Evolutionary conservation across 2,797 vertebrate genomes (phyloP), one percentile per base, ranked within the genome.

Genomic region (Alosa sapidissima): DNA sequence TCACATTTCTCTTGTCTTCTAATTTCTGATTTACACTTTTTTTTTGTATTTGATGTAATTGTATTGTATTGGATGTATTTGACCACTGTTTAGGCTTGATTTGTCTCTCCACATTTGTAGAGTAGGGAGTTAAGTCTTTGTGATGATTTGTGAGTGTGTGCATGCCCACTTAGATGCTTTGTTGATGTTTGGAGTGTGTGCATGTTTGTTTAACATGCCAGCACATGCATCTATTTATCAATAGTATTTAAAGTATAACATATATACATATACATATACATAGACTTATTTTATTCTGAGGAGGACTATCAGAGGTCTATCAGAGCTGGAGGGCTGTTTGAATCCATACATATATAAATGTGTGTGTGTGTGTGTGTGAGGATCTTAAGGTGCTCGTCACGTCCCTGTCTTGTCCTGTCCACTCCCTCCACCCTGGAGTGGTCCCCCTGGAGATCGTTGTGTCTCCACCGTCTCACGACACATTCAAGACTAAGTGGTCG

Each of bases 401-500:
- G 68, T 78, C 41, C 41, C 72, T 19, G 7, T 5, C 36, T 2
- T n/a, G 41, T 21, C 41, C 36, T 36, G 72, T 47, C 72, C 36
- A 21, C 41, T 41, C 36, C 68, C 13, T 47, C 36, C 36, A 1
- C 68, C 4, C 13, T 33, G 13, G 33, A 7, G 33, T 13, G 14
- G 36, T 65, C 33, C 62, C 62, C 28, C 33, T 16, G 65, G 13
- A 72, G 82, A 60, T 49, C 48, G 65, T 49, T 48, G 87, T 11
- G 84, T 62, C 28, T 72, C 65, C 28, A 1, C 28, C 14, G 10
- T 6, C 28, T 72, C 65, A 88, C 85, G 84, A 5, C 28, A 13
- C 28, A 47, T 8, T 16, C 41, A 86, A 88, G 85, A 90, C 88
- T 89, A 88, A 84, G 84, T 89, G 85, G 88, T 87, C 36, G 0